phyloP scores from a whole-genome alignment of 1,140 invertebrate genomes.

The Drosophila baimaii region DNA sequence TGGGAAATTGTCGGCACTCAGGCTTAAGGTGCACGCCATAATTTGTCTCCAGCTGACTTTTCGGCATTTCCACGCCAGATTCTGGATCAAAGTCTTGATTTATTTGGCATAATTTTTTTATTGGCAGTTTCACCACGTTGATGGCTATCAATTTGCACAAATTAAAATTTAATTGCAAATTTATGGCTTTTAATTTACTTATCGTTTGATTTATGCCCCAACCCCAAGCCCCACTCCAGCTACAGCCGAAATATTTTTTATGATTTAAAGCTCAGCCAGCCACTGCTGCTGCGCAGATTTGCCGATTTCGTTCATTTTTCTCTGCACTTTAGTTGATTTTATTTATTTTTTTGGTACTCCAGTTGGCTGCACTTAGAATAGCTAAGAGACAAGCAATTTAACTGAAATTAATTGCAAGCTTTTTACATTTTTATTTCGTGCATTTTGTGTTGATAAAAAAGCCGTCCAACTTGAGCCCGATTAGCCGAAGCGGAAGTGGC shows the following conservation, averaged over 20 bases:
- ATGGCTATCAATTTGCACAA: conserved; percentile 79
- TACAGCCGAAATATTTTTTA: conserved; percentile 39
- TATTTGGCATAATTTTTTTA: conserved; percentile 65
- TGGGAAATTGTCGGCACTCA: conserved; percentile 35
- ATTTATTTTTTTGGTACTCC: conserved; percentile 25
- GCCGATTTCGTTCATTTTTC: conserved; percentile 26
- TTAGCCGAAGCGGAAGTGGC: conserved; percentile 57
- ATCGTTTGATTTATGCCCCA: conserved; percentile 74
- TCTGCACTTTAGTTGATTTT: conserved; percentile 16
- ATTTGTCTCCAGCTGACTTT: conserved; percentile 35
- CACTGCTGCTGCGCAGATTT: conserved; percentile 4
- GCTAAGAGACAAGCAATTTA: conserved; percentile 54
- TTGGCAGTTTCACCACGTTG: conserved; percentile 64
- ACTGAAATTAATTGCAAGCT: conserved; percentile 61
- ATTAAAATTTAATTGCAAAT: conserved; percentile 84
- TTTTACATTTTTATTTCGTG: conserved; percentile 34
- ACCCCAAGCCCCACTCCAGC: conserved; percentile 11
- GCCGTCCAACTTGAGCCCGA: conserved; percentile 56
- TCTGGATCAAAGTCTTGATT: conserved; percentile 59
- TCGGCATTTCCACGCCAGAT: conserved; percentile 31
- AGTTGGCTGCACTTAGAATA: conserved; percentile 68
- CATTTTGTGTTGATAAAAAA: conserved; percentile 48
- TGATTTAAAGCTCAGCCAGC: conserved; percentile 55
- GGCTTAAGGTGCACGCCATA: conserved; percentile 17
- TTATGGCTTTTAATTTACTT: conserved; percentile 83